These are phyloP conservation scores for Gracilinanus agilis DNA, from an alignment of 2,113 vertebrate species.

Conservation along the genomic window DNA sequence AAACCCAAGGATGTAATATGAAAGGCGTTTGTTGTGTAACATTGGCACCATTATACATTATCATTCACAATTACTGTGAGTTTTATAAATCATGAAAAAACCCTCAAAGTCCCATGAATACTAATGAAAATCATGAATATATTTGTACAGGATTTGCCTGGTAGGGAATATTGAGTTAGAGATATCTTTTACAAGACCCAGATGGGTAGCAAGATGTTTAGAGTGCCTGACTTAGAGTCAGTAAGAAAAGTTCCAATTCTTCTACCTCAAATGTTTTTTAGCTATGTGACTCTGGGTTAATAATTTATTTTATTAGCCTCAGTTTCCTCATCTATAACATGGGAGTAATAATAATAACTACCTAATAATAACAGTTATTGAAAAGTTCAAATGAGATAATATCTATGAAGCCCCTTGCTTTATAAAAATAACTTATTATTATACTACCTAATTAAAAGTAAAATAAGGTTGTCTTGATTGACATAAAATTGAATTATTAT, in stretches of 20 bases:
- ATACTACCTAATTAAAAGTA: background rate
- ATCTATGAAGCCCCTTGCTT: background rate
- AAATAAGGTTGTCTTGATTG: background rate
- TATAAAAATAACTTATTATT: background rate
- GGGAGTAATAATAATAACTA: background rate
- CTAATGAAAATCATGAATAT: conserved; percentile 46
- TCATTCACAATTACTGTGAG: conserved; percentile 76
- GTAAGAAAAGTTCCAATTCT: background rate
- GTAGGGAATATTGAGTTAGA: conserved; percentile 22
- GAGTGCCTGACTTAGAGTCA: background rate
- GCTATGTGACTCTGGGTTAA: background rate
- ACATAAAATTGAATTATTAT: background rate
- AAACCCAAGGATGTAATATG: conserved; percentile 69
- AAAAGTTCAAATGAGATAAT: background rate
- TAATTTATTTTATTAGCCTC: background rate
- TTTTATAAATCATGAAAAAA: conserved; percentile 75
- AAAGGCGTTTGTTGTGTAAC: conserved; percentile 67
- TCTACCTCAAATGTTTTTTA: background rate
- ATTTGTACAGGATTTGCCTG: conserved; percentile 25
- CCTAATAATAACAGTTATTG: background rate
- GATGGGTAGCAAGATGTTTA: background rate
- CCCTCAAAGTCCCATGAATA: conserved; percentile 68
- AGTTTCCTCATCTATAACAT: background rate
- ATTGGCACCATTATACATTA: conserved; percentile 59
- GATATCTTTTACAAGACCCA: conserved; percentile 25